phyloP scores from a whole-genome alignment of 2,888 invertebrate species.

The Euzophera pinguis region DNA sequence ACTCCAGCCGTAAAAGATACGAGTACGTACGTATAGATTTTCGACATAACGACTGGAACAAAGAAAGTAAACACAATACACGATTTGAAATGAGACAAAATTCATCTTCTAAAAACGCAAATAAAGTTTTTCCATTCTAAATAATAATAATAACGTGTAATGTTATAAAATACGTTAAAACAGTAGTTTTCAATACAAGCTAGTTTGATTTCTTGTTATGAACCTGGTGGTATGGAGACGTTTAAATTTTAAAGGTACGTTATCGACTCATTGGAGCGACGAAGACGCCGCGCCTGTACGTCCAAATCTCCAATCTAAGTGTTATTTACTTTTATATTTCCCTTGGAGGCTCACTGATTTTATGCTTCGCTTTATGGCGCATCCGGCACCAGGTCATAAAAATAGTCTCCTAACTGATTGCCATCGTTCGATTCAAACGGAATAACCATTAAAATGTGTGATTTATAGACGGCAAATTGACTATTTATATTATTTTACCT shows the following conservation, averaged over 20 bases:
- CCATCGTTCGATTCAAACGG: conserved; percentile 58
- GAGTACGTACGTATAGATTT: no score
- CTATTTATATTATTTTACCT: conserved; percentile 29
- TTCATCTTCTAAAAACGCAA: no score
- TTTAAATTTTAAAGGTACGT: conserved; percentile 39
- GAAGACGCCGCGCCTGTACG: conserved; percentile 38
- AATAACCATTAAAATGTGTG: conserved; percentile 66
- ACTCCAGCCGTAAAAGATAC: no score
- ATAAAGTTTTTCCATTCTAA: no score
- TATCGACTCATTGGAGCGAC: conserved; percentile 45
- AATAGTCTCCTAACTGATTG: conserved; percentile 70
- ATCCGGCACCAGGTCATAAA: conserved; percentile 69
- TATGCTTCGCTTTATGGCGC: conserved; percentile 70
- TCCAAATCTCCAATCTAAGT: conserved; percentile 67
- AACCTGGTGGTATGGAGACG: no score
- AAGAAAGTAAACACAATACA: no score
- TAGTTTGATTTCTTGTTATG: no score
- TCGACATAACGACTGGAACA: no score
- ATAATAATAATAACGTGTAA: no score
- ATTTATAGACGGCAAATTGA: conserved; percentile 47
- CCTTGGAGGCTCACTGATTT: conserved; percentile 68
- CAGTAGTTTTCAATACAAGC: no score
- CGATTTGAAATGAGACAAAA: no score
- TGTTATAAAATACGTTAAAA: no score
- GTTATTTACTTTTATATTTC: conserved; percentile 74